These are phyloP conservation scores for Brachionichthys hirsutus DNA, from an alignment of 2,113 vertebrate species.

Conservation along the genomic window DNA sequence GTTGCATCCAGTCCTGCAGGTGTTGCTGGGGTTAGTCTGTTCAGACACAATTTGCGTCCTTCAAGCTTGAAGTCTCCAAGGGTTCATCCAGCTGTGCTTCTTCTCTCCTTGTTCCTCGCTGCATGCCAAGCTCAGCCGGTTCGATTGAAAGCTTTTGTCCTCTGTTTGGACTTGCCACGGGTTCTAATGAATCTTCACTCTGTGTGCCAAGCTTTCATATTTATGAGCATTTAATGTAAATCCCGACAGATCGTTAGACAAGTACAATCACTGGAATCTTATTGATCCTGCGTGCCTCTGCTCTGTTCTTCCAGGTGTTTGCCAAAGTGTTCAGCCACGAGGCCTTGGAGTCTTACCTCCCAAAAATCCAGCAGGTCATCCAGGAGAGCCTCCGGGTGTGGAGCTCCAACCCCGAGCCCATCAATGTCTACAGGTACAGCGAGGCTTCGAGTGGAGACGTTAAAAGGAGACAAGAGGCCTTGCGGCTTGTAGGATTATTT, in stretches of 20 bases:
- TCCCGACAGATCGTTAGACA: neutral
- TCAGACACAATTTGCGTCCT: too few species aligned
- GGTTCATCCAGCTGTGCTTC: slow-evolving; percentile 1
- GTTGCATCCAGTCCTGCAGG: too few species aligned
- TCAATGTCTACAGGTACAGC: slow-evolving; percentile 87
- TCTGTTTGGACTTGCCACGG: slow-evolving; percentile 6
- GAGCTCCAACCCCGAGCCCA: slow-evolving; percentile 90
- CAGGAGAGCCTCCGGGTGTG: slow-evolving; percentile 92
- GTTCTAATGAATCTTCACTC: neutral
- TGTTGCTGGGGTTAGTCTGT: too few species aligned
- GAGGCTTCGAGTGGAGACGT: neutral
- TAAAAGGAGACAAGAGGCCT: too few species aligned
- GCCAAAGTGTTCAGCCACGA: slow-evolving; percentile 98
- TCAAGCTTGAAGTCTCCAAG: neutral
- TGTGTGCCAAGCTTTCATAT: neutral
- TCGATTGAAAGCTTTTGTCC: slow-evolving; percentile 13
- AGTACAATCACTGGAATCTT: too few species aligned
- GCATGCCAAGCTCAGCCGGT: too few species aligned
- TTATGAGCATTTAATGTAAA: slow-evolving; percentile 4
- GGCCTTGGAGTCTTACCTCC: slow-evolving; percentile 93
- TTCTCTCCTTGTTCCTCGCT: neutral
- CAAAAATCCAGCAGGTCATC: slow-evolving; percentile 96
- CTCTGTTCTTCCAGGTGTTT: slow-evolving; percentile 81
- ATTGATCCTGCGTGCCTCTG: neutral
- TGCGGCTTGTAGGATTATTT: too few species aligned